Percentiles rank a stretch among this genome's conserved stretches.
Evolutionary conservation across 2,888 invertebrate species (phyloP).

Genomic region (Tenthredo mesomela): DNA sequence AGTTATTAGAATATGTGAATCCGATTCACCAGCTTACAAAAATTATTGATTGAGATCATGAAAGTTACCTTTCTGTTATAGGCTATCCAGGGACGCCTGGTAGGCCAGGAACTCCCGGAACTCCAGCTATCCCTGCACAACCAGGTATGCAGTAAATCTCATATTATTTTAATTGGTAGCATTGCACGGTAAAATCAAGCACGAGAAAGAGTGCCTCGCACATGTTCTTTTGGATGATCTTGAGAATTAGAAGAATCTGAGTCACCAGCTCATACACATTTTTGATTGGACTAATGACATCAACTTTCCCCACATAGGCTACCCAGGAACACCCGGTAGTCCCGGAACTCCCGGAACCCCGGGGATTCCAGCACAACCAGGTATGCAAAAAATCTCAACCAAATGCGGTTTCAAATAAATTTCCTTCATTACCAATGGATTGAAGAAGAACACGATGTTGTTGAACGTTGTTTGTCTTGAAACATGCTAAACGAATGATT

Average conservation of each 20-base stretch:
- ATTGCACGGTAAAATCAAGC: conserved; percentile 40
- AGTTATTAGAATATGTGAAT: not conserved
- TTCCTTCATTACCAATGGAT: not conserved
- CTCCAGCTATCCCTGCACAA: conserved; percentile 63
- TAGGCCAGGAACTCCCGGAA: conserved; percentile 64
- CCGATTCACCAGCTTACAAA: not conserved
- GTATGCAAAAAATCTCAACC: conserved; percentile 61
- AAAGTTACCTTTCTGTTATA: not conserved
- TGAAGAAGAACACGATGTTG: not conserved
- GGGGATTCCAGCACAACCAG: conserved; percentile 64
- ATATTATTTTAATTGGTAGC: not conserved
- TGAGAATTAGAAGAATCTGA: not conserved
- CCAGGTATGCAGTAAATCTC: conserved; percentile 57
- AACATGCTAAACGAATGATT: not conserved
- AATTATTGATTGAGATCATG: too few species aligned
- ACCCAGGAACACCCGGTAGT: conserved; percentile 58
- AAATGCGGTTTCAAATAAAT: not conserved
- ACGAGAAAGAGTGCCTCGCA: not conserved
- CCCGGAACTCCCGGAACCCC: conserved; percentile 69
- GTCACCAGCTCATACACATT: not conserved
- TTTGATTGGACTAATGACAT: not conserved
- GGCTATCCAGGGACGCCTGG: conserved; percentile 62
- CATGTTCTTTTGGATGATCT: not conserved
- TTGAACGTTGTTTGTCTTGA: not conserved
- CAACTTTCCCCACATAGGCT: not conserved